Percentiles rank a stretch among this genome's conserved stretches.
Evolutionary conservation across 1,140 invertebrate species (phyloP).

Genomic region (Bombyx mori): ASM3026992v2 NC_085128.1:6814501-6815000

Average conservation of each 20-base stretch:
- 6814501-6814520: no score
- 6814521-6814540: no score
- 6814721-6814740: constrained; percentile 28
- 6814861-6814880: constrained; percentile 26
- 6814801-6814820: constrained; percentile 40
- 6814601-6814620: no score
- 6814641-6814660: no score
- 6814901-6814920: constrained; percentile 1
- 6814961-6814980: constrained; percentile 19
- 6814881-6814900: constrained; percentile 10
- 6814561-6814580: no score
- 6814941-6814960: constrained; percentile 23
- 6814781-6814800: constrained; percentile 41
- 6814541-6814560: no score
- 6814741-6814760: constrained; percentile 17
- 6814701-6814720: background rate
- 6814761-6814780: constrained; percentile 28
- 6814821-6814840: constrained; percentile 51
- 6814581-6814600: no score
- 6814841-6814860: constrained; percentile 31
- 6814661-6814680: no score
- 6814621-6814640: no score
- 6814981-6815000: constrained; percentile 18
- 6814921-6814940: constrained; percentile 4
- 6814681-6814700: no score